Base-by-base conservation (phyloP, 1,140 invertebrate species). In the Samia ricini region DNA sequence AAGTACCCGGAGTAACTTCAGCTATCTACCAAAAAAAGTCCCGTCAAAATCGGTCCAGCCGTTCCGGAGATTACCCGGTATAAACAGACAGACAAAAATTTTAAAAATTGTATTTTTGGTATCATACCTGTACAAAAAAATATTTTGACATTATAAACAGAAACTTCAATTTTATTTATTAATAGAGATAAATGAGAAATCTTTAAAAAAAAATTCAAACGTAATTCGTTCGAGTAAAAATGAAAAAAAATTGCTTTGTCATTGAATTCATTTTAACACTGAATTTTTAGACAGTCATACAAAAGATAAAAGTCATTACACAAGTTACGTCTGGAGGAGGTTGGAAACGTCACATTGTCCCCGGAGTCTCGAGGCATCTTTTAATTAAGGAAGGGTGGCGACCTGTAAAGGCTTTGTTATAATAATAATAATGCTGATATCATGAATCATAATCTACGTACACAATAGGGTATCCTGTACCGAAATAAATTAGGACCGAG, bases 371-470 rank as follows among this genome's bases (percentile, higher is more conserved):
- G 33, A 42, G 33, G 33, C 12, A 42, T 42, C n/a, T 15, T 42
- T 42, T 42, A 42, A 42, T 42, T 42, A 42, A 42, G 33, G 33
- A 42, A 42, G 33, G 33, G 33, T 42, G 33, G 33, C 33, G 33
- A 42, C 33, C 33, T 42, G 33, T 42, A 42, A 42, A 42, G 12
- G 33, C 33, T 42, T 42, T 42, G 33, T 42, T 42, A 42, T 42
- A 42, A 42, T 42, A 42, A 42, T 42, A 42, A 42, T 42, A 42
- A 42, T 15, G 33, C 33, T 42, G 33, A 42, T 42, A 42, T 42
- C 33, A 42, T 42, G 33, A 42, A 42, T 42, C 33, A 42, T 42
- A 42, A 42, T 42, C 33, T 42, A 42, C 15, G 15, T 42, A 42
- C 33, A 42, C 33, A 42, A 42, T 42, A 42, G 33, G 33, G 33